Conservation (phyloP, 30 jellyfish, hydroid and myxozoan genomes). For the Mastigias papua region DNA sequence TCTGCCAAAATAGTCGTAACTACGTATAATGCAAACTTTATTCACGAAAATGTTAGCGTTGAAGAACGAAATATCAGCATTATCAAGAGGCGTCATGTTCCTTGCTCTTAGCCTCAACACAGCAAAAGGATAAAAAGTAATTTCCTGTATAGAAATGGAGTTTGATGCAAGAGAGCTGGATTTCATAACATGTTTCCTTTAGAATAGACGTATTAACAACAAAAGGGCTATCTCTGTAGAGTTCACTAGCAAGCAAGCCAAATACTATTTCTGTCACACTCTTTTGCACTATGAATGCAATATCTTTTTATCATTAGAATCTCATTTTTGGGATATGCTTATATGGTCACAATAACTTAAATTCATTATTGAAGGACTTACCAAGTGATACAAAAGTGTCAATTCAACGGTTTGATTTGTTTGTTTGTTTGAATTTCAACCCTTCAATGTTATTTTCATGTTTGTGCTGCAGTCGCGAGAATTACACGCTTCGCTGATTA, state of each 20-base stretch:
- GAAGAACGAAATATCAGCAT: too few species aligned
- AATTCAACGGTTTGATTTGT: neutral
- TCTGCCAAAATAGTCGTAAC: too few species aligned
- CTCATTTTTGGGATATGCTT: neutral
- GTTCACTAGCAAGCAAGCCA: neutral
- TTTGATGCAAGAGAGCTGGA: too few species aligned
- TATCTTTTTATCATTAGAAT: neutral
- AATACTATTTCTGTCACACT: neutral
- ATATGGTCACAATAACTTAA: neutral
- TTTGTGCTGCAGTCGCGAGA: neutral
- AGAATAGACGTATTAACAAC: neutral
- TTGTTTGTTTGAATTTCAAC: neutral
- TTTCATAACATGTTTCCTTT: too few species aligned
- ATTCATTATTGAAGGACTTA: neutral
- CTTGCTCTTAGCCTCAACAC: too few species aligned
- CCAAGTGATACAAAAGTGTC: neutral
- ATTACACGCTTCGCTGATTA: neutral
- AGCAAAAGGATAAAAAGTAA: too few species aligned
- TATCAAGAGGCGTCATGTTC: too few species aligned
- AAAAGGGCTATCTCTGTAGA: neutral
- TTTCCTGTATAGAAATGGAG: too few species aligned
- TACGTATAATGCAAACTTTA: too few species aligned
- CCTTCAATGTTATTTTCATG: neutral
- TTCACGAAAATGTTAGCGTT: too few species aligned
- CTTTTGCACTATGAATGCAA: neutral